phyloP scores from a whole-genome alignment of 2,888 invertebrate species.

The Pterostichus madidus region DNA sequence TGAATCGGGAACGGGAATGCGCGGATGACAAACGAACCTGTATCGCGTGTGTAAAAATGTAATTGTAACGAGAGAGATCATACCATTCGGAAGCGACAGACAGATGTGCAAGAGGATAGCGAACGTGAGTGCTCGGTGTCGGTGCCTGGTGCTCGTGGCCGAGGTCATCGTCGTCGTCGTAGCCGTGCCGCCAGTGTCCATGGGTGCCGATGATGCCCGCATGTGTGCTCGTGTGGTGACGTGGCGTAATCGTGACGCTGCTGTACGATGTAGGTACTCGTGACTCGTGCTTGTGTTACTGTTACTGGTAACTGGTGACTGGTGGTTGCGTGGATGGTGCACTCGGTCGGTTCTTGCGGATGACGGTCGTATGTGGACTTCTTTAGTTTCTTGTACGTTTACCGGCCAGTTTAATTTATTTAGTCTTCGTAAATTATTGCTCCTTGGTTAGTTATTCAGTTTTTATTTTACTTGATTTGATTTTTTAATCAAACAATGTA shows the following conservation, averaged over 20 bases:
- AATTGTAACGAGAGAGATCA: slow-evolving; percentile 65
- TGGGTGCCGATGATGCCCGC: slow-evolving; percentile 57
- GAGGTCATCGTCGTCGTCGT: slow-evolving; percentile 74
- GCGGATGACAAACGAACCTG: slow-evolving; percentile 44
- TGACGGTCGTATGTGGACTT: slow-evolving; percentile 39
- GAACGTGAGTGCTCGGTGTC: slow-evolving; percentile 76
- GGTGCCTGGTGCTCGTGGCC: slow-evolving; percentile 75
- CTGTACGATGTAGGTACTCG: slow-evolving; percentile 33
- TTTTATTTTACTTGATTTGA: slow-evolving; percentile 51
- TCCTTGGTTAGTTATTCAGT: slow-evolving; percentile 56
- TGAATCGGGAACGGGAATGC: slow-evolving; percentile 35
- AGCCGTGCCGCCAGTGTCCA: slow-evolving; percentile 68
- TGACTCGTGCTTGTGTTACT: not conserved
- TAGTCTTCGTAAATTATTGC: slow-evolving; percentile 62
- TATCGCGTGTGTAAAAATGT: slow-evolving; percentile 1
- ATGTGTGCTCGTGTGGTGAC: slow-evolving; percentile 62
- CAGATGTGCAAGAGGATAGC: slow-evolving; percentile 77
- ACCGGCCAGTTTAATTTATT: slow-evolving; percentile 45
- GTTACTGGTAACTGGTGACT: not conserved
- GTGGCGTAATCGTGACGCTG: slow-evolving; percentile 55
- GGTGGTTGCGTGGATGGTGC: not conserved
- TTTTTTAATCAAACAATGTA: slow-evolving; percentile 54
- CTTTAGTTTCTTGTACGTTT: slow-evolving; percentile 43
- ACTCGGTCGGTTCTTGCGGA: slow-evolving; percentile 29
- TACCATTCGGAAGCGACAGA: slow-evolving; percentile 78